Percentiles rank a stretch among this genome's conserved stretches.
Conservation (phyloP, 2,113 vertebrate species). For the Megaceryle torquata region DNA sequence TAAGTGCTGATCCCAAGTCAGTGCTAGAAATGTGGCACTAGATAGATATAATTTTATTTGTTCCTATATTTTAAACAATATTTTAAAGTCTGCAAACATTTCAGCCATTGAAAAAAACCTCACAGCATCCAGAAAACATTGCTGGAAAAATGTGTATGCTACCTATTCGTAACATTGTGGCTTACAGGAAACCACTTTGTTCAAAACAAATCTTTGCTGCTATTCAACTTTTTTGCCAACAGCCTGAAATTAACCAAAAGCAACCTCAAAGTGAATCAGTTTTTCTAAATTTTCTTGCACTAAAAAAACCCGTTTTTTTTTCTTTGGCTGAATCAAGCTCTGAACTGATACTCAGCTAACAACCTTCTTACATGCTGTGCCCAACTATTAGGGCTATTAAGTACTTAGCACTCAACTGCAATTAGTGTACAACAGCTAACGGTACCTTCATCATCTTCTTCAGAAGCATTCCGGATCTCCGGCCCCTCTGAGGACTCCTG, state of each 20-base stretch:
- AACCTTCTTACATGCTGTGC: background rate
- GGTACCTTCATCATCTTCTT: conserved; percentile 89
- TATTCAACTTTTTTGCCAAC: background rate
- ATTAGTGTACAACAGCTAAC: background rate
- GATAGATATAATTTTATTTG: background rate
- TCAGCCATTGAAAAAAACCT: background rate
- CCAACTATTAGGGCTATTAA: background rate
- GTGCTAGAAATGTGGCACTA: background rate
- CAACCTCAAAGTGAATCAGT: background rate
- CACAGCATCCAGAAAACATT: background rate
- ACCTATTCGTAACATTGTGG: background rate
- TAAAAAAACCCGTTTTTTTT: background rate
- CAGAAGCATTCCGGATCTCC: conserved; percentile 75
- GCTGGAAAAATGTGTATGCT: background rate
- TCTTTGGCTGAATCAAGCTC: background rate
- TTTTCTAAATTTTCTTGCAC: background rate
- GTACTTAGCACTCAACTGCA: background rate
- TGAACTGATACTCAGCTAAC: background rate
- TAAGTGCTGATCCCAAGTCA: background rate
- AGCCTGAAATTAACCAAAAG: background rate
- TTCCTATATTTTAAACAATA: background rate
- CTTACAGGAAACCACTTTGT: background rate
- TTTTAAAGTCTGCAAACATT: background rate
- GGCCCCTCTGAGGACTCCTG: conserved; percentile 89
- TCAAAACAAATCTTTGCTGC: background rate